Evolutionary conservation across 2,797 vertebrate genomes (phyloP).

Genomic region (Melanotaenia parkinsoni): DNA sequence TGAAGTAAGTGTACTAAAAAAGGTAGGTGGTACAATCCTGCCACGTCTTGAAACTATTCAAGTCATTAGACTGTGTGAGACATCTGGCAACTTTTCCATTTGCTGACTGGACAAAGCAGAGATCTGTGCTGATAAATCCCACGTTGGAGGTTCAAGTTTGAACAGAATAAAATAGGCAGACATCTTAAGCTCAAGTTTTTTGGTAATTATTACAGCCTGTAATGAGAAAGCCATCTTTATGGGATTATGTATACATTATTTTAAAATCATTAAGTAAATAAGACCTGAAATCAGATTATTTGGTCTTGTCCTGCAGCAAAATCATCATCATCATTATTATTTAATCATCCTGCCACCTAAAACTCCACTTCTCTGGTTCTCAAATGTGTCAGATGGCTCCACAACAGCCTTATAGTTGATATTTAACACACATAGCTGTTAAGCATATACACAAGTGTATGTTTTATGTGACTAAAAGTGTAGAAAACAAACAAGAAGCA

Average conservation of each 20-base stretch:
- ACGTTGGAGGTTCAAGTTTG: slow-evolving; percentile 19
- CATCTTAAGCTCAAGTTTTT: not conserved
- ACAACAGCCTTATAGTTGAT: not conserved
- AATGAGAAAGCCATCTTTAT: not conserved
- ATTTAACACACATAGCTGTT: not conserved
- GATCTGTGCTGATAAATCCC: slow-evolving; percentile 42
- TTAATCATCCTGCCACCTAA: not conserved
- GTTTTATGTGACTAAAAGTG: slow-evolving; percentile 11
- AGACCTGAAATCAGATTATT: slow-evolving; percentile 24
- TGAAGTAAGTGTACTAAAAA: slow-evolving; percentile 28
- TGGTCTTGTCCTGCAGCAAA: not conserved
- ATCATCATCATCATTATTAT: slow-evolving; percentile 15
- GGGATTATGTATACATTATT: slow-evolving; percentile 2
- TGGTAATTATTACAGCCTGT: not conserved
- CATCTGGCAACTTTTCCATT: slow-evolving; percentile 42
- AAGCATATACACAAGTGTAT: not conserved
- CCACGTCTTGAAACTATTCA: slow-evolving; percentile 36
- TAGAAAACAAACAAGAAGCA: slow-evolving; percentile 43
- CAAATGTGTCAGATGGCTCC: not conserved
- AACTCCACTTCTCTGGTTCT: not conserved
- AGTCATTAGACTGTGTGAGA: slow-evolving; percentile 37
- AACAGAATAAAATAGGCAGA: not conserved
- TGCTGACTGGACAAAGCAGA: slow-evolving; percentile 22
- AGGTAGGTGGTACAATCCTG: slow-evolving; percentile 28
- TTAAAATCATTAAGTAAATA: slow-evolving; percentile 34